Evolutionary conservation across 2,797 vertebrate genomes (phyloP), one percentile per base, ranked within the genome.

Genomic region (Microctenopoma stevenorrisi): DNA sequence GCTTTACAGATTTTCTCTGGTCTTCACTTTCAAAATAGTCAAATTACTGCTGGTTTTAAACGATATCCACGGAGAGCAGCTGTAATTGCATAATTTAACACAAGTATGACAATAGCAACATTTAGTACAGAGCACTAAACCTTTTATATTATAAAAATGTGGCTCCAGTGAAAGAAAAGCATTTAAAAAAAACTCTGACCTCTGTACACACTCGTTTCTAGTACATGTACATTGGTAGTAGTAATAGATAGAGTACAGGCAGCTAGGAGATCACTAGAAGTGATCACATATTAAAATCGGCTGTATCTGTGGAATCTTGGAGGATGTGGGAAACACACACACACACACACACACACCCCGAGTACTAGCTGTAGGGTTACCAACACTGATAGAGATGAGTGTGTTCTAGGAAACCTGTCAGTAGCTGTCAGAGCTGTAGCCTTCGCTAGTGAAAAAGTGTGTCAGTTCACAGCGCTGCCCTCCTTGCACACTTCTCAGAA

Each of bases 331-430:
- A 71, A 85, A 68, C 35, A 38, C 47, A 52, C 51, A 58, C n/a
- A 26, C 50, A 52, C 28, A 25, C 48, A 55, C 38, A 58, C 72
- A 42, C 58, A 61, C 51, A 40, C 43, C 51, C 33, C 1, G 43
- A 68, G 64, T 43, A 65, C 48, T 25, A 74, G 60, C 63, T 68
- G 70, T 78, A 51, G 69, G 83, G 82, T 88, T 79, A 84, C 75
- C 68, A 85, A 69, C 18, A 42, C 77, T 74, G 86, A 91, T 85
- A 79, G 81, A 85, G 77, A 82, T 82, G 80, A 78, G 77, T 28
- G 79, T 72, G 82, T 93, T 92, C 90, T 90, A 89, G 81, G 90
- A 93, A 92, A 86, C 79, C 66, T 74, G 85, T 88, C 68, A 84
- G 65, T 77, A 53, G 68, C 67, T 62, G 70, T 83, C 74, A 78